These are phyloP conservation scores for Cyanoderma ruficeps DNA, from an alignment of 2,113 vertebrate genomes.

Conservation along the genomic window DNA sequence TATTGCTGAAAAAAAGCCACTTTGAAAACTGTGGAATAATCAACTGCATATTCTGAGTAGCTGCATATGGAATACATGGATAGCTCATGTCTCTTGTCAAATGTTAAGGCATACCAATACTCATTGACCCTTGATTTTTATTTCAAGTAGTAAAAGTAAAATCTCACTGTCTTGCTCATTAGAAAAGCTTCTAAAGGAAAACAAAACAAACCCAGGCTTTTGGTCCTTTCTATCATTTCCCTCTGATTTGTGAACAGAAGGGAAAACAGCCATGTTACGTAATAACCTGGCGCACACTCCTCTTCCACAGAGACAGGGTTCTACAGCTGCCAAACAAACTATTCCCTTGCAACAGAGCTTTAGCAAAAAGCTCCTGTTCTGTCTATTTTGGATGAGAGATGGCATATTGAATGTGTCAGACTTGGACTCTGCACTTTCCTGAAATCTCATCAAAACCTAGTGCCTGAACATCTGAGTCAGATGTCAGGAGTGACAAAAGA, in stretches of 20 bases:
- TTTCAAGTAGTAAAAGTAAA: background rate
- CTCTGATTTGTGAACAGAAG: background rate
- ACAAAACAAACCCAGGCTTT: background rate
- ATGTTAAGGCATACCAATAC: fast-evolving
- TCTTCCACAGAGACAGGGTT: background rate
- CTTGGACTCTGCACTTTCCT: background rate
- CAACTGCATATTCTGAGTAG: background rate
- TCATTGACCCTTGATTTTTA: background rate
- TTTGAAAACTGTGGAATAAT: background rate
- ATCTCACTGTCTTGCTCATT: background rate
- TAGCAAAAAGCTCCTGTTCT: background rate
- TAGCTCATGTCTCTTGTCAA: background rate
- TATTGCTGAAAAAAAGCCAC: background rate
- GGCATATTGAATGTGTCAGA: background rate
- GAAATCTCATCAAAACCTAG: background rate
- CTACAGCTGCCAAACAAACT: background rate
- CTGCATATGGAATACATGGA: background rate
- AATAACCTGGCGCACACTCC: background rate
- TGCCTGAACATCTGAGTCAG: background rate
- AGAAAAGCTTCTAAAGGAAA: background rate
- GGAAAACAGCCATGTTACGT: background rate
- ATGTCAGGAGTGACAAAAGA: background rate
- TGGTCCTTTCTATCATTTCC: background rate
- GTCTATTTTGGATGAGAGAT: background rate
- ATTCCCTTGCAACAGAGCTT: background rate